phyloP scores from a whole-genome alignment of 2,113 vertebrate species.

The Eublepharis macularius region DNA sequence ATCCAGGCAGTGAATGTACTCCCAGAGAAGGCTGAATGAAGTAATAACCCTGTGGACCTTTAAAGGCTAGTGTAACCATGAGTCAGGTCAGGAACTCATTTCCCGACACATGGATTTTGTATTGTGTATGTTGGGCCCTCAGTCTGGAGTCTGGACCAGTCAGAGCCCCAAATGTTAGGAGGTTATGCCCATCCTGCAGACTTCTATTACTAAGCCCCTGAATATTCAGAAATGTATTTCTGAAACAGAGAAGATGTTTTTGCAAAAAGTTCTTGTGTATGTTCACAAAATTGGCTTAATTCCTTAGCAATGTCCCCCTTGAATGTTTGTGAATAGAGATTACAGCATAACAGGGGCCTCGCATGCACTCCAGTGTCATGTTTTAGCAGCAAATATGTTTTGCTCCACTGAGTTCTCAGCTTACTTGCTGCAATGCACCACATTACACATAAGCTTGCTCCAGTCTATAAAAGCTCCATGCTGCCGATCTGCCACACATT shows the following conservation, averaged over 20 bases:
- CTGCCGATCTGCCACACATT: not conserved
- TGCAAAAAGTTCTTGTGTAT: not conserved
- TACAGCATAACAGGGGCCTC: not conserved
- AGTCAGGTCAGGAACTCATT: too few species aligned
- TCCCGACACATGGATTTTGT: too few species aligned
- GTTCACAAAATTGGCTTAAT: constrained; percentile 4
- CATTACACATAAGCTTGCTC: not conserved
- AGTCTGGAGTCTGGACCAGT: too few species aligned
- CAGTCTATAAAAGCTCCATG: not conserved
- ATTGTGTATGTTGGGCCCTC: too few species aligned
- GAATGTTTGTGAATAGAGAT: constrained; percentile 12
- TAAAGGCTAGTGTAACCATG: not conserved
- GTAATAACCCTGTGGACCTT: too few species aligned
- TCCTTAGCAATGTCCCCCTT: not conserved
- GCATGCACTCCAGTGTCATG: not conserved
- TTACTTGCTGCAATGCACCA: constrained; percentile 53
- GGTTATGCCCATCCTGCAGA: too few species aligned
- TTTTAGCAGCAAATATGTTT: constrained; percentile 8
- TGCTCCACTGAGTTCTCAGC: constrained; percentile 22
- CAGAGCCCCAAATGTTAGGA: too few species aligned
- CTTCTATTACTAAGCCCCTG: too few species aligned
- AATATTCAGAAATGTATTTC: too few species aligned
- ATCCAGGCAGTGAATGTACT: too few species aligned
- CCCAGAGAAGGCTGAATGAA: not conserved
- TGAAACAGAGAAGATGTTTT: not conserved